Evolutionary conservation across 2,888 invertebrate genomes (phyloP), one percentile per base, ranked within the genome.

Genomic region (Meiosimyza platycephala): DNA sequence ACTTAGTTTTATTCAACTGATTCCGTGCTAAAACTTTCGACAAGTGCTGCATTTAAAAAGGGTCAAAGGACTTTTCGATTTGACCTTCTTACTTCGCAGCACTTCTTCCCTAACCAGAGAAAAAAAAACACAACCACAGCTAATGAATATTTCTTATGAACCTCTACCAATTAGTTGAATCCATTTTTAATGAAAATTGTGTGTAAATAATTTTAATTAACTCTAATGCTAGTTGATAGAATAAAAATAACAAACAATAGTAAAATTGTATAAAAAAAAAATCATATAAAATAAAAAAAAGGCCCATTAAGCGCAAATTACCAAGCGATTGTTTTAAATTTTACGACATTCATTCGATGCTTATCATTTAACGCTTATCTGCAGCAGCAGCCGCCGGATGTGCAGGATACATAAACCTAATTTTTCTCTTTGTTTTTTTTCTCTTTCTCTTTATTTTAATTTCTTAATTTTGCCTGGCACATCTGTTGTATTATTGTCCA

Each of bases 121-220:
- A 28, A 28, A 22, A 22, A 28, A 28, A 28, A 28, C 3, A 28
- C 4, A 28, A 28, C 28, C 28, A 3, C 28, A 28, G 28, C 28
- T 28, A 28, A 28, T 28, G 4, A 28, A 28, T 3, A 3, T 28
- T 28, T 28, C 28, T 28, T 28, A 28, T 28, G 28, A 28, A 4
- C 74, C 67, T 73, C 68, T 74, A 69, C 76, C 73, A 76, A 74
- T 76, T 74, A 76, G 74, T 72, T 60, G 74, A 74, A 76, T 74
- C 73, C 73, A 74, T 74, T 76, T 74, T 74, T 72, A 66, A 40
- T 62, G 62, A n/a, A 54, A 57, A 48, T 63, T 64, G 66, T 69
- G 71, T 70, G 72, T 40, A 40, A 9, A 40, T 40, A 40, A 40
- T 40, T 40, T 40, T 40, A 40, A 40, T 40, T 40, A 40, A 40